These are phyloP conservation scores for Hyperoplus immaculatus DNA, from an alignment of 2,797 vertebrate genomes.

Conservation along the genomic window DNA sequence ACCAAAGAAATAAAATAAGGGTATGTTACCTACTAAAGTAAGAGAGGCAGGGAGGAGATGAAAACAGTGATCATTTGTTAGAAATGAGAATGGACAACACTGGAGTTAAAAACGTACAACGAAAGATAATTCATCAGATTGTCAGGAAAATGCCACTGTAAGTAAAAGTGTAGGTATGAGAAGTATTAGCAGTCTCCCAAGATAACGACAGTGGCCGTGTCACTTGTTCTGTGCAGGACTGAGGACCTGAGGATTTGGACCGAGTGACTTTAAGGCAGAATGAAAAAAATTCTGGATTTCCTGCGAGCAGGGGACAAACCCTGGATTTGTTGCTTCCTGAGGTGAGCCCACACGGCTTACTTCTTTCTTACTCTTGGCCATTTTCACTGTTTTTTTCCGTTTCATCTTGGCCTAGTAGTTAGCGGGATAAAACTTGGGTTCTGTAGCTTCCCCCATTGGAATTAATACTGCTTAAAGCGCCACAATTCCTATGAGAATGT, in stretches of 20 bases:
- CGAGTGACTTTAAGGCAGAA: neutral
- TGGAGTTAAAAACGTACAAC: constrained; percentile 36
- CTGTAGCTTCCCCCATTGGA: neutral
- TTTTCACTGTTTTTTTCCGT: neutral
- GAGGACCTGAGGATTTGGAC: constrained; percentile 27
- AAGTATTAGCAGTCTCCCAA: constrained; percentile 4
- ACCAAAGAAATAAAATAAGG: constrained; percentile 22
- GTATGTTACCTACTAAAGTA: constrained; percentile 14
- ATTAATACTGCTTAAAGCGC: neutral
- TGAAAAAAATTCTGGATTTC: constrained; percentile 26
- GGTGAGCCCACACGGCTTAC: neutral
- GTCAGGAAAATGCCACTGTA: constrained; percentile 1
- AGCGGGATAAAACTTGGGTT: neutral
- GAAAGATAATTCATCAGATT: constrained; percentile 41
- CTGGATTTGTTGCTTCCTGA: constrained; percentile 27
- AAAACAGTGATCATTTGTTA: constrained; percentile 31
- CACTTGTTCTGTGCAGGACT: constrained; percentile 20
- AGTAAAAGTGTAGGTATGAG: constrained; percentile 8
- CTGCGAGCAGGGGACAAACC: constrained; percentile 27
- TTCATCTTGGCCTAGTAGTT: neutral
- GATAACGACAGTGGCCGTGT: neutral
- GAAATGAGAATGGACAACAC: constrained; percentile 26
- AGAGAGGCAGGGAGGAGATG: constrained; percentile 10
- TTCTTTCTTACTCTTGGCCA: neutral
- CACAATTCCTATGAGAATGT: neutral